Evolutionary conservation across 2,113 vertebrate species (phyloP).

Genomic region (Cygnus atratus): DNA sequence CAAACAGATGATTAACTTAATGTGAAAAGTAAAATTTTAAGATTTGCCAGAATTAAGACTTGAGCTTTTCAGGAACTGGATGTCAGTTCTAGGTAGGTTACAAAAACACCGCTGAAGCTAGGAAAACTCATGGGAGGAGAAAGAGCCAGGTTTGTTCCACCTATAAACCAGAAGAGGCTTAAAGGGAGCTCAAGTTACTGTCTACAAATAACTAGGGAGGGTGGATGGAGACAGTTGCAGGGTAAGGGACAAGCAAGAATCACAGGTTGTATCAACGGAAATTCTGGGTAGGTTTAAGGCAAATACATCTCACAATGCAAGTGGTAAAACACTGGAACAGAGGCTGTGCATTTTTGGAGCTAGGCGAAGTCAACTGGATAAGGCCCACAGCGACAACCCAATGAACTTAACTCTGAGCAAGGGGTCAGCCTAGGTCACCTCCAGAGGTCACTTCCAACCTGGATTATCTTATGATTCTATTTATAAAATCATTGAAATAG

Average conservation of each 20-base stretch:
- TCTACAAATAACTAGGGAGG: background rate
- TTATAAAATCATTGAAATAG: background rate
- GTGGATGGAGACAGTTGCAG: background rate
- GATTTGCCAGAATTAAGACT: conserved; percentile 36
- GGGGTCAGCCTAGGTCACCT: background rate
- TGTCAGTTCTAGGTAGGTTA: conserved; percentile 21
- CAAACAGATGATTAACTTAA: background rate
- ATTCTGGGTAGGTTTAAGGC: background rate
- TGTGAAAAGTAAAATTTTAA: background rate
- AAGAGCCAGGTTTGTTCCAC: background rate
- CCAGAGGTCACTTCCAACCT: background rate
- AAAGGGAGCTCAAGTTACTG: background rate
- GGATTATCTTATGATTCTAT: background rate
- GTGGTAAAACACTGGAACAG: background rate
- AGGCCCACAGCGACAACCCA: background rate
- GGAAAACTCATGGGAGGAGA: background rate
- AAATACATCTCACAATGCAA: background rate
- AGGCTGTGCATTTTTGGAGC: accelerated
- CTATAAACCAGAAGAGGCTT: background rate
- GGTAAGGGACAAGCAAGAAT: background rate
- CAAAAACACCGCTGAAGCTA: background rate
- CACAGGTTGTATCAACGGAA: background rate
- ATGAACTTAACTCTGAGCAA: background rate
- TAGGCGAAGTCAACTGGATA: background rate
- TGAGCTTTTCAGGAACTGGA: conserved; percentile 42